Evolutionary conservation across 2,888 invertebrate genomes (phyloP), one percentile per base, ranked within the genome.

Genomic region (Carterocephalus palaemon): DNA sequence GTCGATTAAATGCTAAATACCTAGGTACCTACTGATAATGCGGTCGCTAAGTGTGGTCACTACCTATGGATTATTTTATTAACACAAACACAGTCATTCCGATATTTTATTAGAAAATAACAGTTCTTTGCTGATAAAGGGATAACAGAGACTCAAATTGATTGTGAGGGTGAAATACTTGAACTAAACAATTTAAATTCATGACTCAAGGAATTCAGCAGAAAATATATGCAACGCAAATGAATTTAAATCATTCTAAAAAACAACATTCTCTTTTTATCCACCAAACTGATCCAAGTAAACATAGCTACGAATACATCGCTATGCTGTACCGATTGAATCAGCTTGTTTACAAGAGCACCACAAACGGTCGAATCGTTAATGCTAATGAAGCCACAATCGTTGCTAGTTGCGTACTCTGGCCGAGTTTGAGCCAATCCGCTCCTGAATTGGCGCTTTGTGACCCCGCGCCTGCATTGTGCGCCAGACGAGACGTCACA

Each of bases 361-460:
- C 37, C 37, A 36, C 22, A 45, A 34, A 45, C 43, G 43, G 43
- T 45, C 43, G 36, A 37, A 37, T 17, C 43, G 43, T 45, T 45
- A 37, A 37, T 37, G 37, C 36, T 17, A 31, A 45, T 45, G 31
- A 31, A 16, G 19, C 17, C 24, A 45, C 45, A 45, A 45, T 37
- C 12, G 36, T 33, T 26, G 34, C 34, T 36, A 51, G 46, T 45
- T 73, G 76, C 72, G 75, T 72, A 79, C 77, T 65, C 67, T 13
- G 43, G 29, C 43, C 12, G 15, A n/a, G 29, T 9, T 29, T 28
- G 19, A 20, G 70, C 76, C 76, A 78, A 78, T 77, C 79, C 68
- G 74, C 64, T 64, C 62, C 65, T 75, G 75, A 75, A 82, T 78
- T 79, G 81, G 75, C 71, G 70, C 75, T 82, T 84, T 86, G 81